Evolutionary conservation across 23 tunicate species (phyloP), one percentile per base, ranked within the genome.

Genomic region (Ascidia mentula): DNA sequence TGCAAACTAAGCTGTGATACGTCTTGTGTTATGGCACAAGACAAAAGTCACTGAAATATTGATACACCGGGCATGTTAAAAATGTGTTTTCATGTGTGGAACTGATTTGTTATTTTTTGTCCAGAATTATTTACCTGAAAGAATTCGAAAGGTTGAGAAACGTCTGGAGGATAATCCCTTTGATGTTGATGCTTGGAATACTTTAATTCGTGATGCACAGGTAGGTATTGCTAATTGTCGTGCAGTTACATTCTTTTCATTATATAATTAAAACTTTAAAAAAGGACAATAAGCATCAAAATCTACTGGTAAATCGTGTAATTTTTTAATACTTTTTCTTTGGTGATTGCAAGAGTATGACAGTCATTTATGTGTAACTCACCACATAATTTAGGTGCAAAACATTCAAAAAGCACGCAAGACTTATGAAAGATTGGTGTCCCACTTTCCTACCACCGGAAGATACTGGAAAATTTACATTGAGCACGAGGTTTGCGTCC

Each of bases 381-480:
- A 53, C 24, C 13, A 53, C 24, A 1, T 9, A 3, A 20, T 53
- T 53, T 28, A 95, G 95, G 83, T 82, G 32, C 94, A 86, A 36
- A 53, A 80, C 32, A 90, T 95, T 40, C 74, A 87, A 42, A 95
- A 95, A 80, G 96, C 96, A 35, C 80, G 99, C 34, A 83, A 84
- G 34, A 76, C 83, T 3, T 95, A 89, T 71, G 99, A 95, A 69
- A 61, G 84, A 74, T 76, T 95, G 32, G 89, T 95, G 0, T 36
- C 88, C 28, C 96, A 95, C 72, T 95, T 89, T 84, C 96, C 99
- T 32, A 90, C 90, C 0, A 79, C 96, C 17, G 99, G 99, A 31
- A 79, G 92, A 87, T 95, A 89, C 71, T 95, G 99, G 99, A 86
- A 86, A 80, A 89, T 89, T 31, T 95, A 95, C 71, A 95, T 95